Conservation (phyloP, 2,113 vertebrate genomes). For the Halichoerus grypus region DNA sequence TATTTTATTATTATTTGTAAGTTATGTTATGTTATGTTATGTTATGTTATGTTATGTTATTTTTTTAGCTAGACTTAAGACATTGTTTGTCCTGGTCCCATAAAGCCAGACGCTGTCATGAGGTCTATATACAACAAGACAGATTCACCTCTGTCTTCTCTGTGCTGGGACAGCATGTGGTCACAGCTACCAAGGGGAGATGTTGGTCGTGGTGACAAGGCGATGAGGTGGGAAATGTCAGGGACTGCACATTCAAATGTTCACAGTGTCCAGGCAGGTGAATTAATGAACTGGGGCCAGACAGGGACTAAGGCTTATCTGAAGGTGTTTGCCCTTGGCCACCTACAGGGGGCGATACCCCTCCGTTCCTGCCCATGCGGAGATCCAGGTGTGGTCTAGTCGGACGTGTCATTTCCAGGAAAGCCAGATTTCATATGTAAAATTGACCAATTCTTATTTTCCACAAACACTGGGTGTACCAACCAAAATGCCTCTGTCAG, state of each 20-base stretch:
- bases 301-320: neutral
- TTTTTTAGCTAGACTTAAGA: neutral
- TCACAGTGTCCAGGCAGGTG: too few relatives aligned
- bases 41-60: neutral
- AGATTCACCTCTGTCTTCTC: neutral
- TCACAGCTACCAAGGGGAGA: neutral
- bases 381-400: neutral
- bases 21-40: neutral
- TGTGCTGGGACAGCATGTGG: neutral
- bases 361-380: rapidly evolving
- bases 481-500: neutral
- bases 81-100: neutral
- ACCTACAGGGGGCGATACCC: neutral
- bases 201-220: neutral
- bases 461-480: neutral
- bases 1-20: neutral
- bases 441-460: neutral
- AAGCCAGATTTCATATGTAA: neutral
- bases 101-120: neutral
- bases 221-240: neutral
- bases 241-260: neutral
- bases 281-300: neutral
- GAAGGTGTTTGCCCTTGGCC: neutral
- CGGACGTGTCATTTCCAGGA: neutral
- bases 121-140: rapidly evolving